Conservation (phyloP, 1,140 invertebrate genomes). For the Pseudomyrmex cubaensis region DNA sequence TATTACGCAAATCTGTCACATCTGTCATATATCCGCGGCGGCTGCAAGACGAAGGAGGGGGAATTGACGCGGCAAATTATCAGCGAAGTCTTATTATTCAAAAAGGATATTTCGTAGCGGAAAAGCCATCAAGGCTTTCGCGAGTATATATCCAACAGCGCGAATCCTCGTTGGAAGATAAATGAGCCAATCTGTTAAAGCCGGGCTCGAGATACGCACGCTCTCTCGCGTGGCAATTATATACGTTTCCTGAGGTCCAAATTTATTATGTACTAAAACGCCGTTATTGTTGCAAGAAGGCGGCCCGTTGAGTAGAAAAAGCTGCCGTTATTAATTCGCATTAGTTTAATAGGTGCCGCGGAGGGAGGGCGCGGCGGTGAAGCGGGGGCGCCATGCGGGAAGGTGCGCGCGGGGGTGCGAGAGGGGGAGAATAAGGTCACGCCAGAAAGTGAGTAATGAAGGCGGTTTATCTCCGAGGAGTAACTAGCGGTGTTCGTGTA, state of each 20-base stretch:
- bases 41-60: not conserved
- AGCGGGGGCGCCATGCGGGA: slow-evolving; percentile 34
- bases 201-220: slow-evolving; percentile 62
- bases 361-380: slow-evolving; percentile 2
- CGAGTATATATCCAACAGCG: slow-evolving; percentile 60
- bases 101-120: slow-evolving; percentile 38
- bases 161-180: slow-evolving; percentile 67
- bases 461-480: slow-evolving; percentile 83
- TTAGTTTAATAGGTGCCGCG: slow-evolving; percentile 79
- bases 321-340: slow-evolving; percentile 82
- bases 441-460: slow-evolving; percentile 84
- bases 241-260: slow-evolving; percentile 64
- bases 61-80: slow-evolving; percentile 28
- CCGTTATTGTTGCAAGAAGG: slow-evolving; percentile 70
- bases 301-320: slow-evolving; percentile 74
- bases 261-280: slow-evolving; percentile 74
- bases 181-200: slow-evolving; percentile 72
- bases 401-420: slow-evolving; percentile 18
- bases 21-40: not conserved
- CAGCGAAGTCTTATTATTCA: slow-evolving; percentile 40
- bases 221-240: slow-evolving; percentile 63
- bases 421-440: slow-evolving; percentile 82
- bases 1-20: too few species aligned
- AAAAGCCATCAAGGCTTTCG: slow-evolving; percentile 50
- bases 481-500: slow-evolving; percentile 84